Evolutionary conservation across 2,888 invertebrate species (phyloP).

Genomic region (Dryadula phaetusa): DNA sequence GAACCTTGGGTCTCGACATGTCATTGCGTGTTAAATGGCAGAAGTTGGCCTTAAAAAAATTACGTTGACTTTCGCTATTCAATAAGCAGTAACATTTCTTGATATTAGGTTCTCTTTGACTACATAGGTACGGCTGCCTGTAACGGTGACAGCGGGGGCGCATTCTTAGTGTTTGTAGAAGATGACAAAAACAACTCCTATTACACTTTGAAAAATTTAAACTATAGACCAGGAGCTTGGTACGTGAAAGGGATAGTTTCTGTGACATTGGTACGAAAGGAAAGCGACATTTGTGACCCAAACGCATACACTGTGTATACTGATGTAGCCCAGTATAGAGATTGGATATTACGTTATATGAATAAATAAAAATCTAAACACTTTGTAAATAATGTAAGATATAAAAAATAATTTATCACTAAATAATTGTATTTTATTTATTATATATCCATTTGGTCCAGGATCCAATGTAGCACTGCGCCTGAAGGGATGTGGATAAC

Average conservation of each 20-base stretch:
- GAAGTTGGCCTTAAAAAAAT: too few relatives aligned
- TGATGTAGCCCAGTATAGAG: slow-evolving; percentile 60
- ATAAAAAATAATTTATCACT: too few relatives aligned
- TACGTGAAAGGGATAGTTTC: slow-evolving; percentile 60
- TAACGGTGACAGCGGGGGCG: slow-evolving; percentile 80
- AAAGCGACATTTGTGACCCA: slow-evolving; percentile 65
- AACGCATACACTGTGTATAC: slow-evolving; percentile 71
- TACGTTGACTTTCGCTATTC: too few relatives aligned
- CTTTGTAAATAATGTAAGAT: too few relatives aligned
- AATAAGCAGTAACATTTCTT: too few relatives aligned
- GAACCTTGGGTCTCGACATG: too few relatives aligned
- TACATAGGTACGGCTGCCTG: slow-evolving; percentile 75
- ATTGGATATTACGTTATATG: slow-evolving; percentile 53
- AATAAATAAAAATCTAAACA: neutral
- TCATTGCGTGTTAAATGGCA: too few relatives aligned
- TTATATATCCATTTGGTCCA: too few relatives aligned
- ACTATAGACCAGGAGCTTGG: slow-evolving; percentile 53
- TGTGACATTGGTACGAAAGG: slow-evolving; percentile 48
- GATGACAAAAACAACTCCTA: slow-evolving; percentile 42
- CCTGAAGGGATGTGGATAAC: too few relatives aligned
- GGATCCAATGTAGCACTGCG: too few relatives aligned
- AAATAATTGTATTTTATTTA: too few relatives aligned
- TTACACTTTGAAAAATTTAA: slow-evolving; percentile 39
- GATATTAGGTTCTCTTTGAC: too few relatives aligned
- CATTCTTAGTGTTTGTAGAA: slow-evolving; percentile 63